Conservation (phyloP, 1,140 invertebrate genomes). For the Zaprionus ornatus region DNA sequence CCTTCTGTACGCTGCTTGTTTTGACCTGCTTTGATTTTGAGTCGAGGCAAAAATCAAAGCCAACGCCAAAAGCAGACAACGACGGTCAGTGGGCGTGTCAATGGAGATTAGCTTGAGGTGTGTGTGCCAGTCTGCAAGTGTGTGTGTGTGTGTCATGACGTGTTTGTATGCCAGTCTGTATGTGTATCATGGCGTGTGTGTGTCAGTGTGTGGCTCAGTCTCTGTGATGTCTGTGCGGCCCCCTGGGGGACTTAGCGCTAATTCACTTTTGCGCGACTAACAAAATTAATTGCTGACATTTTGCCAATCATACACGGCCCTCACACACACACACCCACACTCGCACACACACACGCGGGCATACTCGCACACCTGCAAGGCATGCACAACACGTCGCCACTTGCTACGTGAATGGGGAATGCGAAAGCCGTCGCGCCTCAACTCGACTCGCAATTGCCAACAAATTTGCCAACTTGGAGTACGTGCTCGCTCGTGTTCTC, state of each 20-base stretch:
- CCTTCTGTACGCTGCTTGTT: constrained; percentile 14
- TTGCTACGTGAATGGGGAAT: constrained; percentile 21
- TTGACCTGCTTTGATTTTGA: constrained; percentile 60
- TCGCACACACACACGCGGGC: constrained; percentile 9
- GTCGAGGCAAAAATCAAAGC: constrained; percentile 60
- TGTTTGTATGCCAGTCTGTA: background rate
- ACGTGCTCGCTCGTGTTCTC: constrained; percentile 29
- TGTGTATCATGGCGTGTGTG: background rate
- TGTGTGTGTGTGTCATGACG: background rate
- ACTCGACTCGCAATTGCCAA: constrained; percentile 35
- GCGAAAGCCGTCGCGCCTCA: constrained; percentile 27
- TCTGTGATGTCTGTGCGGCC: constrained; percentile 29
- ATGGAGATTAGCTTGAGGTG: background rate
- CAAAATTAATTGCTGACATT: constrained; percentile 77
- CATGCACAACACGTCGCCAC: background rate
- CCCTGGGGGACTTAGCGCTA: constrained; percentile 51
- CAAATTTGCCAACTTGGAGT: constrained; percentile 37
- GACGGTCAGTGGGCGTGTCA: background rate
- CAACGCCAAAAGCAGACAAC: constrained; percentile 1
- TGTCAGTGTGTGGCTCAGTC: constrained; percentile 7
- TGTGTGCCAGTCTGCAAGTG: background rate
- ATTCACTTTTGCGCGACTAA: constrained; percentile 72
- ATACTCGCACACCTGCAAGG: background rate
- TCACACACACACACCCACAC: constrained; percentile 26
- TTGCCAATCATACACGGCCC: constrained; percentile 43